Evolutionary conservation across 2,113 vertebrate species (phyloP).

Genomic region (Tapirus terrestris): DNA sequence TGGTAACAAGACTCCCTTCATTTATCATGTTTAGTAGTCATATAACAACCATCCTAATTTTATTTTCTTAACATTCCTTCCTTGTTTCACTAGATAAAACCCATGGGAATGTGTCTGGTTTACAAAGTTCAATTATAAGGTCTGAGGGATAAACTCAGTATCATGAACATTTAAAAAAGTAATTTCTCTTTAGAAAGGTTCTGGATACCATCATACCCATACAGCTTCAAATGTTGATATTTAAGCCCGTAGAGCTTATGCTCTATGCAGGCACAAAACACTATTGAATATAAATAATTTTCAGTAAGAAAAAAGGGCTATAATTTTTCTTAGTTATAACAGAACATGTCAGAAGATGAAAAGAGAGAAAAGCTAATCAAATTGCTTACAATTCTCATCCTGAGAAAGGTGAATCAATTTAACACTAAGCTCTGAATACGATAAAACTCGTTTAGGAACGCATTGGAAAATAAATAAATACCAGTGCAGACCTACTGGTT

Average conservation of each 20-base stretch:
- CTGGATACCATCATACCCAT: constrained; percentile 51
- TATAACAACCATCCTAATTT: constrained; percentile 55
- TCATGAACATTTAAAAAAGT: constrained; percentile 62
- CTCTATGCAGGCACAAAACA: constrained; percentile 26
- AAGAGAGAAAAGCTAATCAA: constrained; percentile 73
- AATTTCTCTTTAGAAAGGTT: constrained; percentile 70
- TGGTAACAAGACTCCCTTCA: constrained; percentile 35
- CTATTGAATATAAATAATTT: constrained; percentile 74
- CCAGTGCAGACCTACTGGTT: constrained; percentile 53
- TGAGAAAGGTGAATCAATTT: constrained; percentile 79
- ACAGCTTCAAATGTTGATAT: constrained; percentile 69
- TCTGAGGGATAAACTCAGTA: constrained; percentile 61
- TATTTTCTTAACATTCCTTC: constrained; percentile 36
- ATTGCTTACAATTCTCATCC: constrained; percentile 67
- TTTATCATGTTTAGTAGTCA: constrained; percentile 54
- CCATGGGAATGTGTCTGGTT: constrained; percentile 22
- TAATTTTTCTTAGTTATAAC: constrained; percentile 74
- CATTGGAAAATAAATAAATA: constrained; percentile 74
- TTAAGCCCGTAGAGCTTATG: constrained; percentile 65
- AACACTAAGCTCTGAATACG: constrained; percentile 73
- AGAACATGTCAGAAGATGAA: constrained; percentile 72
- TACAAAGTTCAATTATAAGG: constrained; percentile 60
- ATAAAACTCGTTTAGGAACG: constrained; percentile 64
- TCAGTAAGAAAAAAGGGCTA: constrained; percentile 46
- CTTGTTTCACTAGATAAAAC: constrained; percentile 55